These are phyloP conservation scores for Ascaphus truei DNA, from an alignment of 2,113 vertebrate genomes.

Conservation along the genomic window DNA sequence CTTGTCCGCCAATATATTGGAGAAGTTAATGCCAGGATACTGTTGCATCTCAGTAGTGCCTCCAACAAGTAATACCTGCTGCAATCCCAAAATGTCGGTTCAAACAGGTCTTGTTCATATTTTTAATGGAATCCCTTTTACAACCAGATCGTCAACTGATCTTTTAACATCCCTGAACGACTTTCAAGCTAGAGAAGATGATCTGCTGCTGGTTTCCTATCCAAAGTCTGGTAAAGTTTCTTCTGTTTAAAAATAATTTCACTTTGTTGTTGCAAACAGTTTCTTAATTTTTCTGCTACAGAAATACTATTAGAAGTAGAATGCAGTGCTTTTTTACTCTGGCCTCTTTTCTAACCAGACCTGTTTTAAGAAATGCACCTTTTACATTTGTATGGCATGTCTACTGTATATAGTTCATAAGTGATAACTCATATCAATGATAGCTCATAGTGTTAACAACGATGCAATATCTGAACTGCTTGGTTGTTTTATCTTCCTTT, in stretches of 20 bases:
- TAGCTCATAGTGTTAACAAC: too few species aligned
- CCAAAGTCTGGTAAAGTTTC: slow-evolving; percentile 65
- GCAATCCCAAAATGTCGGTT: background rate
- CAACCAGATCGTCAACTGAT: slow-evolving; percentile 53
- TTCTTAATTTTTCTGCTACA: too few species aligned
- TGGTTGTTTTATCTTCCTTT: too few species aligned
- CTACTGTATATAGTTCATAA: too few species aligned
- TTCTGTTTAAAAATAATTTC: slow-evolving; percentile 1
- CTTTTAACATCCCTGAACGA: slow-evolving; percentile 55
- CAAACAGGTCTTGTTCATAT: slow-evolving; percentile 41
- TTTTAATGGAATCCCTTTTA: slow-evolving; percentile 61
- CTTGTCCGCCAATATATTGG: background rate
- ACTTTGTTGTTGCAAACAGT: too few species aligned
- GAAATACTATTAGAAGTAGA: too few species aligned
- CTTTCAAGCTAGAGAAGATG: slow-evolving; percentile 65
- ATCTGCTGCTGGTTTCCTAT: slow-evolving; percentile 66
- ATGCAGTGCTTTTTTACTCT: too few species aligned
- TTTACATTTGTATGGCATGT: too few species aligned
- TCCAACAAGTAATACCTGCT: background rate
- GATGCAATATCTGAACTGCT: too few species aligned
- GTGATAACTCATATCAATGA: too few species aligned
- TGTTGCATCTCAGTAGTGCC: background rate
- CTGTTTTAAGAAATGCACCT: too few species aligned
- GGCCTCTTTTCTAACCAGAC: too few species aligned
- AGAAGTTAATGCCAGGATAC: background rate